Percentiles rank a stretch among this genome's conserved stretches.
phyloP scores from a whole-genome alignment of 53 echinoderm and acorn worm genomes.

The Echinometra lucunter region DNA sequence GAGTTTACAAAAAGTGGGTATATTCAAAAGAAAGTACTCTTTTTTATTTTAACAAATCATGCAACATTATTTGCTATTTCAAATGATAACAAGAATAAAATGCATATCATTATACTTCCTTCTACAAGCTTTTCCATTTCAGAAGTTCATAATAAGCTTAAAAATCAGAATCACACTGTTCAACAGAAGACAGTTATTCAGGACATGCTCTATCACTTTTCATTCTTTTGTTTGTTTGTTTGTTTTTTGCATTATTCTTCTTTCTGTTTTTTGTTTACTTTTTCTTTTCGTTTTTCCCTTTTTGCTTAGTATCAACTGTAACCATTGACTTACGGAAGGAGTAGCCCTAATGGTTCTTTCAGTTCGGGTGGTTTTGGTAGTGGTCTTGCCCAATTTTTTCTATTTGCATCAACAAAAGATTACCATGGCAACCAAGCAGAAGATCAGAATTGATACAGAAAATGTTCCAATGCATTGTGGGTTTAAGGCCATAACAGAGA shows the following conservation, averaged over 20 bases:
- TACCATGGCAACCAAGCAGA: not conserved
- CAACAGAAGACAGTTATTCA: not conserved
- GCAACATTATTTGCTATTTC: not conserved
- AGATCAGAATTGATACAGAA: not conserved
- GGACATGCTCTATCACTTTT: no score
- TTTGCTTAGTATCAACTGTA: not conserved
- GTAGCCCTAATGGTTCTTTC: slow-evolving; percentile 27
- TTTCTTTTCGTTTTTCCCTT: not conserved
- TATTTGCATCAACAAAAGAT: not conserved
- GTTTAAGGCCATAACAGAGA: not conserved
- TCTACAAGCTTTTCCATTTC: not conserved
- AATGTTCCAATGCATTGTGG: not conserved
- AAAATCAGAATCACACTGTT: not conserved
- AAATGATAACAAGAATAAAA: not conserved
- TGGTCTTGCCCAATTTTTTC: slow-evolving; percentile 29
- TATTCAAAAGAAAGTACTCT: no score
- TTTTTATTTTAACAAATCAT: not conserved
- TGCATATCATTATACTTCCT: not conserved
- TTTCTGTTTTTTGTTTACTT: no score
- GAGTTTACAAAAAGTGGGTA: no score
- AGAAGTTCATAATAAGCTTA: not conserved
- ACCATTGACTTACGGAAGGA: not conserved
- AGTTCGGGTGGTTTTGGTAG: slow-evolving; percentile 8
- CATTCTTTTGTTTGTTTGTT: no score
- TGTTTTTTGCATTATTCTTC: no score